phyloP scores from a whole-genome alignment of 2,888 invertebrate species.

The Microctonus aethiopoides region DNA sequence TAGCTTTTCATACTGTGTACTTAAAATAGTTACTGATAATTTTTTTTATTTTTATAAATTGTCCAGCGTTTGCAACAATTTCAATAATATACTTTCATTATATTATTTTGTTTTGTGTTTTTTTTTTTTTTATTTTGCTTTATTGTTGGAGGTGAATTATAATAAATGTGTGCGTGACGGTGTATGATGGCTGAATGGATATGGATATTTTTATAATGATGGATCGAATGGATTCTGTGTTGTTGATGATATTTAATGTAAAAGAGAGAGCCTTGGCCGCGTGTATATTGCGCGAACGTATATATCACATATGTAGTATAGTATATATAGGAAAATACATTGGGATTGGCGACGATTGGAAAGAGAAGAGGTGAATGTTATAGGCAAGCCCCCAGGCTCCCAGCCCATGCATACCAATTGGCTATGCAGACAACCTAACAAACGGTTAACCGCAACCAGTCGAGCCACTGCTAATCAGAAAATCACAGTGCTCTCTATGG shows the following conservation, averaged over 20 bases:
- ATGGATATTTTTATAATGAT: background rate
- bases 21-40: background rate
- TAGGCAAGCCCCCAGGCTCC: constrained; percentile 41
- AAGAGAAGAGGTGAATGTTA: background rate
- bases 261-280: background rate
- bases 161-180: background rate
- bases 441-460: constrained; percentile 66
- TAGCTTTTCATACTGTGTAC: constrained; percentile 4
- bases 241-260: background rate
- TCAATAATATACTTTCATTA: background rate
- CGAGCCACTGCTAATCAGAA: constrained; percentile 66
- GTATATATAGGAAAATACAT: background rate
- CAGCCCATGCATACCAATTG: constrained; percentile 67
- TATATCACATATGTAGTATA: too few species aligned
- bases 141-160: background rate
- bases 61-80: background rate
- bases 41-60: background rate
- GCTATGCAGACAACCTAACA: constrained; percentile 58
- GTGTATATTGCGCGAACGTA: background rate
- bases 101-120: background rate
- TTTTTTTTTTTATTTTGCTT: too few species aligned
- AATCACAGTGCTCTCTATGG: constrained; percentile 60
- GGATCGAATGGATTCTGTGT: background rate
- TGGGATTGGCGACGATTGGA: constrained; percentile 12
- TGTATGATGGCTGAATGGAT: too few species aligned